Base-by-base conservation (phyloP, 2,797 vertebrate species). In the Odontamblyopus rebecca region DNA sequence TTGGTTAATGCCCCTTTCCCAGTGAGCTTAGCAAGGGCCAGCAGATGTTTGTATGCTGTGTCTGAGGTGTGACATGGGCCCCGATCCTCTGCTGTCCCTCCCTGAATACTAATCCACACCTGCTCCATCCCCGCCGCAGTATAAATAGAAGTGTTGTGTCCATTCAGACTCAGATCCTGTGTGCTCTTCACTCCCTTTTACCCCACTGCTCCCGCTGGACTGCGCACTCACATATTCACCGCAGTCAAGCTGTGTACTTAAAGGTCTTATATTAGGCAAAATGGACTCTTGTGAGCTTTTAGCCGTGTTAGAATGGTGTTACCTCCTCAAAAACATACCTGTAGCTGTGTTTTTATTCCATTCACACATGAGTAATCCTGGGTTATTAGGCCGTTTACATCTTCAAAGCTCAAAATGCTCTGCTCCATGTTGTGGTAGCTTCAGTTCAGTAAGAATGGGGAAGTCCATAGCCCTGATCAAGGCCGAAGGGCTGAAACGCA, bases 51-150 rank as follows among this genome's bases (percentile, higher is more conserved):
- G 76, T 73, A 44, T 30, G 78, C 85, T 85, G 88, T 70, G 32
- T 83, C 69, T 89, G 89, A 91, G 91, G 91, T 90, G 91, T 92
- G 89, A 56, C 66, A 80, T 85, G 79, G 84, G 81, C 78, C 78
- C 82, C 82, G 88, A 85, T 88, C 83, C 88, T 50, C 60, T 79
- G 56, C 38, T 35, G 79, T 69, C 56, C 76, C 75, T 76, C 38
- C 61, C 76, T 88, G 91, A 84, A 93, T 93, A 86, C 90, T 92
- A 91, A 93, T 93, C 86, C 89, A 76, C 92, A 93, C 91, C 91
- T 93, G 92, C 82, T 79, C 70, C 71, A 78, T 48, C 44, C 44
- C 44, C 26, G 57, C 81, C 2, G 4, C 76, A 30, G 84, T 67
- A 82, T 88, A 91, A 90, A 91, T 86, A 87, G 89, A 87, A 62